Conservation (phyloP, 2,888 invertebrate genomes). For the Enchytraeus crypticus region DNA sequence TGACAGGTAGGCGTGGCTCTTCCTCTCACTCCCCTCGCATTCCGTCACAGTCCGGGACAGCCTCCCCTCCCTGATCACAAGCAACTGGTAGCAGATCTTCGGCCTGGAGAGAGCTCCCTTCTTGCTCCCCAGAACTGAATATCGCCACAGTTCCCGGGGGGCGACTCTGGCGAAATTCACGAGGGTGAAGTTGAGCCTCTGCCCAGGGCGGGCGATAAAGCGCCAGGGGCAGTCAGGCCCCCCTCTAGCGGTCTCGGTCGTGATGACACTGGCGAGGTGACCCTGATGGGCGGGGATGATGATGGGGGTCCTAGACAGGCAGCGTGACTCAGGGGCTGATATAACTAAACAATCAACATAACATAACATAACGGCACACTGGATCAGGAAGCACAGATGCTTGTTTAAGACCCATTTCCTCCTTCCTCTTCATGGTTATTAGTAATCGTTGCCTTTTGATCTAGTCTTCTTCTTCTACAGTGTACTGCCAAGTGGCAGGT, state of each 20-base stretch:
- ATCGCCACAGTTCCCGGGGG: background rate
- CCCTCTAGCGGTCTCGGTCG: conserved; percentile 3
- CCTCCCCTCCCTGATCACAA: conserved; percentile 4
- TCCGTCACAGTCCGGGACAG: conserved; percentile 15
- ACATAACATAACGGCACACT: too few relatives aligned
- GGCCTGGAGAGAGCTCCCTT: background rate
- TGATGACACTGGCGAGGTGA: conserved; percentile 8
- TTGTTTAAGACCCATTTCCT: too few relatives aligned
- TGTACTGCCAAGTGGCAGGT: too few relatives aligned
- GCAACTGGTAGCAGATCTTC: conserved; percentile 1
- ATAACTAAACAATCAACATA: too few relatives aligned
- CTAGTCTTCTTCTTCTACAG: too few relatives aligned
- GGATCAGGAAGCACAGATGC: too few relatives aligned
- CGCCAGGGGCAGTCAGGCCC: conserved; percentile 11
- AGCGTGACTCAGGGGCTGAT: background rate
- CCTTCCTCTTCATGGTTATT: too few relatives aligned
- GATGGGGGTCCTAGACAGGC: background rate
- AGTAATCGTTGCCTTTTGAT: too few relatives aligned
- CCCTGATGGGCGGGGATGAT: background rate
- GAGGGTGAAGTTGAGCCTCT: background rate
- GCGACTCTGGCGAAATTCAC: background rate
- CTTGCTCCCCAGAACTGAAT: too few relatives aligned
- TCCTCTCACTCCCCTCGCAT: conserved; percentile 15
- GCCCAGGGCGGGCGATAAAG: background rate
- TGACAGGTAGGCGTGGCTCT: conserved; percentile 13